Conservation (phyloP, 1,140 invertebrate genomes). For the Drosophila truncata region DNA sequence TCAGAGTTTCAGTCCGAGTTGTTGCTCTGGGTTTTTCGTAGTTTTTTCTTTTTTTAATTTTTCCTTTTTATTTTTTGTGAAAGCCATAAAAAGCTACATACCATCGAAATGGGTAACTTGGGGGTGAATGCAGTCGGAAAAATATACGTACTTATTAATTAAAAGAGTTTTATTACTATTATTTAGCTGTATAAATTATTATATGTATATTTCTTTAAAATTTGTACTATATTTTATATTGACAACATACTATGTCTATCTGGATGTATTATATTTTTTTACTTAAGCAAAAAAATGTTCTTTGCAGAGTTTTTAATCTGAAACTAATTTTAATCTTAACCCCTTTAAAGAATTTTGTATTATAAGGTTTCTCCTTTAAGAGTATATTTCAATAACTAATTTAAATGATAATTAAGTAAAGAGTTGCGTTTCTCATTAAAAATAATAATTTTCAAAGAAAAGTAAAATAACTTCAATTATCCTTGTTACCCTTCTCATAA, state of each 20-base stretch:
- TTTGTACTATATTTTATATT: too few species aligned
- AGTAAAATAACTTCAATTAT: background rate
- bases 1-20: constrained; percentile 30
- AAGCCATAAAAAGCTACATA: constrained; percentile 72
- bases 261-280: too few species aligned
- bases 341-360: background rate
- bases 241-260: too few species aligned
- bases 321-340: too few species aligned
- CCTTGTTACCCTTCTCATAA: background rate
- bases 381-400: too few species aligned
- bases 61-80: constrained; percentile 15
- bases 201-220: background rate
- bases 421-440: background rate
- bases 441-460: background rate
- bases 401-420: too few species aligned
- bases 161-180: background rate
- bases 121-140: constrained; percentile 30
- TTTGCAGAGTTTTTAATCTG: too few species aligned
- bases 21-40: constrained; percentile 21
- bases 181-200: background rate
- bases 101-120: constrained; percentile 33
- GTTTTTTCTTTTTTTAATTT: background rate
- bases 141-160: background rate
- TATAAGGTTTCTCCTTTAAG: background rate
- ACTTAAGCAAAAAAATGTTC: too few species aligned